Base-by-base conservation (phyloP, 2,113 vertebrate species). In the Morone chrysops region DNA sequence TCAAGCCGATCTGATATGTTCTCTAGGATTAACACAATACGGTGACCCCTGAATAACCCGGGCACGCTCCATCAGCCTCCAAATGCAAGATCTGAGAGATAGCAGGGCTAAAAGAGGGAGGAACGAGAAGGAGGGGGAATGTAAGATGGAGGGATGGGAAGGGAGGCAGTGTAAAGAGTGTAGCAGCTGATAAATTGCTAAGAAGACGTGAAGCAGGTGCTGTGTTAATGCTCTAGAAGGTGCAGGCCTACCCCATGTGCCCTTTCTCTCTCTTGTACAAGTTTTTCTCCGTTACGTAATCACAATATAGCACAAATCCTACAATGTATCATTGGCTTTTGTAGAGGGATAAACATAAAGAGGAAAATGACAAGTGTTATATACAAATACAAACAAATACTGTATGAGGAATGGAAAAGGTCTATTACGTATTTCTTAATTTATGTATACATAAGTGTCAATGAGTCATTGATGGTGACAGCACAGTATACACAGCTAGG, bases 121-220 rank as follows among this genome's bases (percentile, higher is more conserved):
- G 47, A n/a, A 78, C 3, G 60, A 25, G 48, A 47, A 47, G 62
- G 43, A 59, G 36, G 11, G 10, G 47, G 71, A 75, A 61, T n/a
- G 47, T 16, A 91, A n/a, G 59, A 70, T 53, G 69, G 62, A 77
- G 53, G 40, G 45, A 60, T 8, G 17, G 53, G 48, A 65, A 53
- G 48, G 66, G 76, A 76, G 83, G 68, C 73, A 48, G 68, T 18
- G 22, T 67, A 31, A 68, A 75, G 78, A 73, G 60, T 31, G 78
- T 70, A 77, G 78, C 70, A 59, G 68, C 91, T 93, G 84, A 94
- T 95, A 69, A 89, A 95, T 93, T 92, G 92, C 60, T 78, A 70
- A 93, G 85, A 92, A 87, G 67, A 86, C 61, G 53, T 73, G 89
- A 94, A 93, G 93, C 95, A 95, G 95, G 95, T 95, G 95, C 84